Percentiles rank a stretch among this genome's conserved stretches.
Conservation (phyloP, 2,888 invertebrate genomes). For the Eudemis profundana region DNA sequence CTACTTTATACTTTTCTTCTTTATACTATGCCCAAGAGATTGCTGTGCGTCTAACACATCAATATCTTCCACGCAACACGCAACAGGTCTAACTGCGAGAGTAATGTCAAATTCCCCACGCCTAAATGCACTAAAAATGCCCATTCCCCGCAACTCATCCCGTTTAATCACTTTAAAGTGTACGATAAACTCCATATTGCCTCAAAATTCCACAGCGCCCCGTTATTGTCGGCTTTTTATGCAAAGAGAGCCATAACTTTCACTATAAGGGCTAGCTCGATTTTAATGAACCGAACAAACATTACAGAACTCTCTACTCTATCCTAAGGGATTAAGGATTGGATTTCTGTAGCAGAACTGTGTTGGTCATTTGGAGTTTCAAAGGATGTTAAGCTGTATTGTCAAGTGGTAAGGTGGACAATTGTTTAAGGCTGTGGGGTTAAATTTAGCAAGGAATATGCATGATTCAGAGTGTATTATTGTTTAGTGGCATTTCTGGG, state of each 20-base stretch:
- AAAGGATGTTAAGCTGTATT: background rate
- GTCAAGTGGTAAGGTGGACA: background rate
- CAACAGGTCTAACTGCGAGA: too few relatives aligned
- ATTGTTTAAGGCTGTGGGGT: background rate
- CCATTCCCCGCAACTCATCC: background rate
- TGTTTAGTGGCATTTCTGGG: conserved; percentile 26
- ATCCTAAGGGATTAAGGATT: background rate
- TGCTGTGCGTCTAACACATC: too few relatives aligned
- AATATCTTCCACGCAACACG: too few relatives aligned
- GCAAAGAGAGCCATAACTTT: conserved; percentile 41
- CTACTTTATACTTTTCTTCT: too few relatives aligned
- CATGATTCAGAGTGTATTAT: conserved; percentile 11
- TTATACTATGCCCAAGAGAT: too few relatives aligned
- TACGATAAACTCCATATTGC: conserved; percentile 25
- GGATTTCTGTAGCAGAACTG: background rate
- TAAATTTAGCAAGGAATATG: conserved; percentile 19
- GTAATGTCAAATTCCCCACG: too few relatives aligned
- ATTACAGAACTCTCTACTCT: background rate
- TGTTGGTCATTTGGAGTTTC: background rate
- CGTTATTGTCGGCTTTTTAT: conserved; percentile 31
- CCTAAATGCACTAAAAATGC: too few relatives aligned
- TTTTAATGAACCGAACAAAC: conserved; percentile 19
- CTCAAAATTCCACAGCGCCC: conserved; percentile 17
- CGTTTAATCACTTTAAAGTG: conserved; percentile 31
- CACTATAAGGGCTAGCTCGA: conserved; percentile 15